Percentiles rank a stretch among this genome's conserved stretches.
phyloP scores from a whole-genome alignment of 30 jellyfish, hydroid and myxozoan genomes.

The Aurelia sp. region DNA sequence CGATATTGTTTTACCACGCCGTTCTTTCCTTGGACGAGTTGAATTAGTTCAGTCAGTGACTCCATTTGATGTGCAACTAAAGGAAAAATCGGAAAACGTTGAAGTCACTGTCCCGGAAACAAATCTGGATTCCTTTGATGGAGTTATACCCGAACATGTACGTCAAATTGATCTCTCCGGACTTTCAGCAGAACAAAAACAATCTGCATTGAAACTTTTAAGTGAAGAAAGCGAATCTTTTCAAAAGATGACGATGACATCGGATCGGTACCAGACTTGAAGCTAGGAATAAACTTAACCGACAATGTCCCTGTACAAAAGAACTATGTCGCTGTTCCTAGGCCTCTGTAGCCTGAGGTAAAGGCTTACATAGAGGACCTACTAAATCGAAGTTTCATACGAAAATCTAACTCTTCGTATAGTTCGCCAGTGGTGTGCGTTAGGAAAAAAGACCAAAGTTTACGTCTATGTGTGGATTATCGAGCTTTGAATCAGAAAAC shows the following conservation, averaged over 20 bases:
- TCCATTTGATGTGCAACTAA: slow-evolving; percentile 17
- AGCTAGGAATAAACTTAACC: slow-evolving; percentile 39
- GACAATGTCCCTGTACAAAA: slow-evolving; percentile 52
- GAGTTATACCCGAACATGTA: slow-evolving; percentile 29
- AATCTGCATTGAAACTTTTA: slow-evolving; percentile 12
- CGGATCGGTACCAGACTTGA: slow-evolving; percentile 37
- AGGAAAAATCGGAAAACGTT: slow-evolving; percentile 9
- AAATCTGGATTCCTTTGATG: background rate
- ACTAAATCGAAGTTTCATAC: slow-evolving; percentile 24
- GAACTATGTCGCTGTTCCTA: slow-evolving; percentile 36
- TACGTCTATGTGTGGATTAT: slow-evolving; percentile 52
- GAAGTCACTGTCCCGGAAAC: slow-evolving; percentile 3
- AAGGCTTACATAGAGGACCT: slow-evolving; percentile 45
- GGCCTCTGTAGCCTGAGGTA: slow-evolving; percentile 45
- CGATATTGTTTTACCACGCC: slow-evolving; percentile 25
- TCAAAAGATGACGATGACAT: slow-evolving; percentile 49
- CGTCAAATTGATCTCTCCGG: slow-evolving; percentile 35
- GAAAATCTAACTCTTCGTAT: slow-evolving; percentile 46
- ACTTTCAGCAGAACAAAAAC: slow-evolving; percentile 22
- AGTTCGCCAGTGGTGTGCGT: slow-evolving; percentile 57
- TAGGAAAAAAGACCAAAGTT: slow-evolving; percentile 36
- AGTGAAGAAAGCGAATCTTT: slow-evolving; percentile 19
- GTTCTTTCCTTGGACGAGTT: slow-evolving; percentile 24
- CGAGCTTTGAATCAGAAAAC: slow-evolving; percentile 31
- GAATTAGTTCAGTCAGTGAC: slow-evolving; percentile 34